A percentile compares a stretch with the other conserved stretches of the same genome.
Conservation (phyloP, 2,113 vertebrate genomes). For the Hippocampus comes region DNA sequence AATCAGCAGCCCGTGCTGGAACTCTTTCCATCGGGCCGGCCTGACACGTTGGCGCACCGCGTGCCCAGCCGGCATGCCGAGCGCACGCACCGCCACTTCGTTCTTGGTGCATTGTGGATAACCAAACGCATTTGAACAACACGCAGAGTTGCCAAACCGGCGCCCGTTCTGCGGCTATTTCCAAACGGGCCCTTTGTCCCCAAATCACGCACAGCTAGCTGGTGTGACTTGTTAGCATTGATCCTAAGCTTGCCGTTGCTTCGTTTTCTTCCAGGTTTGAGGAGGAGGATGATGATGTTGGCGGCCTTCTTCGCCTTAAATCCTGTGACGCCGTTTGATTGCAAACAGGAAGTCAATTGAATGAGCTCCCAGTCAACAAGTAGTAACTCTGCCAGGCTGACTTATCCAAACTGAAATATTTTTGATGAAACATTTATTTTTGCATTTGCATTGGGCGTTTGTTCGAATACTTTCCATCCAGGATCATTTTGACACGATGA, state of each 20-base stretch:
- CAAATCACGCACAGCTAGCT: fast-evolving
- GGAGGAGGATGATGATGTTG: too few relatives aligned
- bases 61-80: too few relatives aligned
- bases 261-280: slow-evolving; percentile 64
- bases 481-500: neutral
- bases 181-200: too few relatives aligned
- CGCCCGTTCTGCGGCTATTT: too few relatives aligned
- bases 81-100: too few relatives aligned
- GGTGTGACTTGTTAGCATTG: neutral
- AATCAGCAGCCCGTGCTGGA: too few relatives aligned
- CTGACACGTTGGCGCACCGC: too few relatives aligned
- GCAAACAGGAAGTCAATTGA: neutral
- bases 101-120: too few relatives aligned
- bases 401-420: neutral
- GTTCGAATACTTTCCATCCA: neutral
- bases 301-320: neutral
- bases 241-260: neutral
- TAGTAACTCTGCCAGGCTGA: neutral
- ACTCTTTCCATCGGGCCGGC: too few relatives aligned
- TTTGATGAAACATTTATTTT: neutral
- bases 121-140: too few relatives aligned
- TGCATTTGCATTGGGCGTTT: neutral
- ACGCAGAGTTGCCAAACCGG: too few relatives aligned
- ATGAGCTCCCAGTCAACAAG: neutral
- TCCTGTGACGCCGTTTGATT: neutral